phyloP scores from a whole-genome alignment of 2,797 vertebrate species.

The Anas capensis region DNA sequence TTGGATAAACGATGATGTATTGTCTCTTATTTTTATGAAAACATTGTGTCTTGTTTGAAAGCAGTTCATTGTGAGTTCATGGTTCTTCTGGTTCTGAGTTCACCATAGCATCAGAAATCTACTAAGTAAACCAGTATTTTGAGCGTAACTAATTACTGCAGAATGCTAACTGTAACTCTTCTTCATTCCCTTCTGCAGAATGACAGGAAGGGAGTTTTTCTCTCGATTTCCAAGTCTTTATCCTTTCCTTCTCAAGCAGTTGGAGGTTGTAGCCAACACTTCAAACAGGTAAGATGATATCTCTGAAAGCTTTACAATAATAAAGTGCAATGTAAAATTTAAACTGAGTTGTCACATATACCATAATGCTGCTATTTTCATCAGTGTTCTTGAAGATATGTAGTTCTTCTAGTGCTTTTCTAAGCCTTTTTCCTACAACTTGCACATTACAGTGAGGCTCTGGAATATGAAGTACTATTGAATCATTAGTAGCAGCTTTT shows the following conservation, averaged over 20 bases:
- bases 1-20: background rate
- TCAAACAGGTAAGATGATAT: conserved; percentile 86
- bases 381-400: background rate
- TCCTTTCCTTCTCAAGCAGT: conserved; percentile 91
- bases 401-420: background rate
- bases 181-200: conserved; percentile 79
- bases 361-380: background rate
- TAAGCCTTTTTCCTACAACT: background rate
- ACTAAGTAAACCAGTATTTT: background rate
- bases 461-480: background rate
- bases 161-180: background rate
- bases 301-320: background rate
- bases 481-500: background rate
- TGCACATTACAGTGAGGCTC: background rate
- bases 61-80: accelerated
- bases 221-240: conserved; percentile 93
- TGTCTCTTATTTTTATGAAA: background rate
- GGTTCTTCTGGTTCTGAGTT: background rate
- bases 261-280: conserved; percentile 86
- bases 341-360: background rate
- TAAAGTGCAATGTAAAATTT: background rate
- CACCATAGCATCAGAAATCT: background rate
- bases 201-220: conserved; percentile 97
- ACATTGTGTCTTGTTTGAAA: background rate
- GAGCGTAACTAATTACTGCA: background rate